Base-by-base conservation (phyloP, 2,113 vertebrate genomes). In the Apodemus sylvaticus region DNA sequence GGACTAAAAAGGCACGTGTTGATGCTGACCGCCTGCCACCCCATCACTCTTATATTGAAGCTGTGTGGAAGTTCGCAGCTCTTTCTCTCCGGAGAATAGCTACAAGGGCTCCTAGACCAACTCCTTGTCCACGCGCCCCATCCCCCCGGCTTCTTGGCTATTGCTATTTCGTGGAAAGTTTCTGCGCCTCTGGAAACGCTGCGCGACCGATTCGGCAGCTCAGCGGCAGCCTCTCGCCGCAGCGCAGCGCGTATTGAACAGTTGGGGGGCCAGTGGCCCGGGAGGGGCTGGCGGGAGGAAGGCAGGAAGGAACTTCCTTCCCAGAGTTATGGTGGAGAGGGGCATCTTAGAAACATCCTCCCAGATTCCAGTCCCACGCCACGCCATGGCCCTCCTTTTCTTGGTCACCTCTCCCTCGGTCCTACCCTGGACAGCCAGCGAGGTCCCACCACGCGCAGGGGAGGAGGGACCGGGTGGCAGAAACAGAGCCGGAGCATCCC, bases 81-180 rank as follows among this genome's bases (percentile, higher is more conserved):
- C 26, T 36, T 55, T 17, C 77, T 29, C 12, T 14, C 9, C 19
- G 42, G n/a, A 62, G 53, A 19, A 51, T 36, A 36, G 64, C 3
- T 7, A 58, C 91, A 29, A 48, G 74, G 74, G 5, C 73, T 73
- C 8, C 9, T 31, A 58, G 77, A 74, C 73, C 68, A 36, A 34
- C 31, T 91, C 39, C 3, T 20, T 70, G 79, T 62, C 12, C 55
- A 9, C 24, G n/a, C 13, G 6, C 55, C 53, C 55, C 73, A 19
- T 45, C 92, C 22, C 73, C 7, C 3, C 2, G 64, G 71, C 71
- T 88, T 96, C 68, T 68, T 5, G 73, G 88, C 93, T 42, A n/a
- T 73, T 83, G 88, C 93, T 89, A 2, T 89, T 74, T 20, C 88
- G 5, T 92, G 89, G 64, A 97, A 97, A 98, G 96, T 98, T 98